Conservation (phyloP, 1,140 invertebrate genomes). For the Arctopsyche grandis region DNA sequence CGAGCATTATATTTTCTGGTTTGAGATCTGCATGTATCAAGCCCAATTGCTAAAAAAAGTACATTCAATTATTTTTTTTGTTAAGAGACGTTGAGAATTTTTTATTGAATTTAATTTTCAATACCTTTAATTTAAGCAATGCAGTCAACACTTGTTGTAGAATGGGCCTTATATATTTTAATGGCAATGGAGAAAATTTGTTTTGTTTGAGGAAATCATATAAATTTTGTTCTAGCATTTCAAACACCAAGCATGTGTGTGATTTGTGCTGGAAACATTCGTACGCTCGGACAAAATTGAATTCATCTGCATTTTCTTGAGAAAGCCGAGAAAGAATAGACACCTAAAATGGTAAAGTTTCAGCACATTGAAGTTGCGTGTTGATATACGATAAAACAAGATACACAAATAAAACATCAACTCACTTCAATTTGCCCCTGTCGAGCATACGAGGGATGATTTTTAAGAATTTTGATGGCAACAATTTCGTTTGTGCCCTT, state of each 20-base stretch:
- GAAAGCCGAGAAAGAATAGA: conserved; percentile 96
- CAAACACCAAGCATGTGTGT: conserved; percentile 99
- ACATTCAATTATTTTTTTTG: conserved; percentile 43
- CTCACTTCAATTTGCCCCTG: conserved; percentile 99
- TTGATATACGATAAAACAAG: not conserved
- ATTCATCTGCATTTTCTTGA: conserved; percentile 99
- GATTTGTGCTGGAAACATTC: conserved; percentile 99
- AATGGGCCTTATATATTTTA: conserved; percentile 98
- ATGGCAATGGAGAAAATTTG: conserved; percentile 97
- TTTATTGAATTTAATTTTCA: not conserved
- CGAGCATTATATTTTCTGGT: conserved; percentile 99
- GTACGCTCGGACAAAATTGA: conserved; percentile 99
- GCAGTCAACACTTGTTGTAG: conserved; percentile 98
- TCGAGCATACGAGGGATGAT: conserved; percentile 99
- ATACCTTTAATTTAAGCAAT: conserved; percentile 94
- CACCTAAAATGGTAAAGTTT: conserved; percentile 68
- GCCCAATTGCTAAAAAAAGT: conserved; percentile 88
- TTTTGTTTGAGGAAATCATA: conserved; percentile 99
- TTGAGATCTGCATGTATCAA: conserved; percentile 99
- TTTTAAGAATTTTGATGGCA: conserved; percentile 99
- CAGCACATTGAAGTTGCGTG: not conserved
- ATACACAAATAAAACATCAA: not conserved
- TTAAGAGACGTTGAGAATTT: not conserved
- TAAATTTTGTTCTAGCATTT: conserved; percentile 99
- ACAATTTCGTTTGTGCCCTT: conserved; percentile 99